These are phyloP conservation scores for Lathamus discolor DNA, from an alignment of 2,113 vertebrate genomes.

Conservation along the genomic window DNA sequence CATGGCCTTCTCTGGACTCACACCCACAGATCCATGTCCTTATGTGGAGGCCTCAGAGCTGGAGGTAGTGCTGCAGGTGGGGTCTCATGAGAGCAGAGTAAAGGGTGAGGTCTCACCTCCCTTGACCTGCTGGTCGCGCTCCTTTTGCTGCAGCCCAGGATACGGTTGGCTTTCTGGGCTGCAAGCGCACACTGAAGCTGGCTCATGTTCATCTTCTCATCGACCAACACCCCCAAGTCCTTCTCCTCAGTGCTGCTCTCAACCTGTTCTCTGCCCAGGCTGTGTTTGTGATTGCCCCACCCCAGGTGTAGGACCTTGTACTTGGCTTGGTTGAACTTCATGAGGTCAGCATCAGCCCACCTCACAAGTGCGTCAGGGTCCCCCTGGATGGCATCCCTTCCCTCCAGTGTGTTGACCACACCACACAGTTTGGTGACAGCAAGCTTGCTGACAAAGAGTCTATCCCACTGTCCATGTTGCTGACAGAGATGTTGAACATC, in stretches of 20 bases:
- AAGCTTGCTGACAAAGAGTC: neutral
- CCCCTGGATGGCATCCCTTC: neutral
- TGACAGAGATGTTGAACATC: neutral
- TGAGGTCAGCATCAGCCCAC: neutral
- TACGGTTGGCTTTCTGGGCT: neutral
- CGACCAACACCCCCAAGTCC: neutral
- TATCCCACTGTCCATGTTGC: neutral
- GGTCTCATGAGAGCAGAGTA: neutral
- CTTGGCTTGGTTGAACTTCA: neutral
- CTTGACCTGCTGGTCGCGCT: neutral
- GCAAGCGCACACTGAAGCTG: accelerated
- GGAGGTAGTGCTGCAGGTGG: too few species aligned
- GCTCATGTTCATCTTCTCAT: neutral
- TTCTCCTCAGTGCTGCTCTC: neutral
- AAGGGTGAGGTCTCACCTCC: neutral
- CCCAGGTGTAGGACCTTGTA: neutral
- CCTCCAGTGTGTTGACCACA: neutral
- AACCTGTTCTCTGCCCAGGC: neutral
- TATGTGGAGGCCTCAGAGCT: too few species aligned
- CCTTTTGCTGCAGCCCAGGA: neutral
- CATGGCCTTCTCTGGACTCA: too few species aligned
- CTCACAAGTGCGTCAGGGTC: neutral
- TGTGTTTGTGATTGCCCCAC: neutral
- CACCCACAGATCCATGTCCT: too few species aligned
- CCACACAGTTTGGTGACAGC: neutral